Base-by-base conservation (phyloP, 2,797 vertebrate species). In the Tolypeutes matacus region DNA sequence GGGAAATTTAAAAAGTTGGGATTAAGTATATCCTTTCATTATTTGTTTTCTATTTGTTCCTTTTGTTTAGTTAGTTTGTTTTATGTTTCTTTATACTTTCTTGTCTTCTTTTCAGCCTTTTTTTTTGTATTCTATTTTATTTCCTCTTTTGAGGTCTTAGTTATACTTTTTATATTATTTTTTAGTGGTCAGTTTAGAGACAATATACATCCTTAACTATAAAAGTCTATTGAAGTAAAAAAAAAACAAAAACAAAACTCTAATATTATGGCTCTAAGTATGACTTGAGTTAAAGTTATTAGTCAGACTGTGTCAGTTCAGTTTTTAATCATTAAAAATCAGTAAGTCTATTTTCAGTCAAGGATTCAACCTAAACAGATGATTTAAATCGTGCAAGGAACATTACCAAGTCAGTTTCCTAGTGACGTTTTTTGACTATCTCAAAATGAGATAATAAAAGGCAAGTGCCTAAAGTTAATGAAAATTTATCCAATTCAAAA, bases 401-500 rank as follows among this genome's bases (percentile, higher is more conserved):
- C 15, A 77, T 87, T 67, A 46, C 17, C 18, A 91, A 91, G n/a
- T 27, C 3, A 53, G 1, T 75, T 83, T 89, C 13, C 62, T 82
- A 39, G 6, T 91, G 75, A 89, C 10, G 58, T 42, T 70, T 27
- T 87, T 86, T 65, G 80, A 65, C 21, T 89, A 21, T 60, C 42
- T 94, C 15, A 70, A 53, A 29, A 60, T 83, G 78, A 42, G 53
- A 92, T 70, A 29, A 83, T 36, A n/a, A 65, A 46, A 42, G 5
- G 11, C 34, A 91, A 84, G 9, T 15, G 10, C 3, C 73, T 93
- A 62, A 29, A 56, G 49, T 90, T 88, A 64, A 83, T 84, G 27
- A 72, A 96, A 89, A 82, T 69, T 82, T 46, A 25, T 76, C 80
- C n/a, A 94, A 94, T 73, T 87, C 12, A 65, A 58, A 81, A 84